Evolutionary conservation across 2,888 invertebrate species (phyloP).

Genomic region (Drosophila stalkeri): DNA sequence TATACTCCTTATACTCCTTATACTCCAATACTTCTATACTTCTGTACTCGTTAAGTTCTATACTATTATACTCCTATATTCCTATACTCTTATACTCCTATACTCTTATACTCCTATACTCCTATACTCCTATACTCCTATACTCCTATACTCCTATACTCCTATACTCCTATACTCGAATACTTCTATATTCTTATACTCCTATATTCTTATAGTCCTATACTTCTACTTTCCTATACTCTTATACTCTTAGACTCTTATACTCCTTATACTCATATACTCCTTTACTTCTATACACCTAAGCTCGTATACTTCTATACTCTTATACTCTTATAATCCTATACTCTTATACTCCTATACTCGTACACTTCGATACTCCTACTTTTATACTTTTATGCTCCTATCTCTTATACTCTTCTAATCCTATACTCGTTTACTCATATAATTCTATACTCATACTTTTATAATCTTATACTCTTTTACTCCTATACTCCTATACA

Average conservation of each 20-base stretch:
- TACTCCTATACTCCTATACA: neutral
- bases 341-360: neutral
- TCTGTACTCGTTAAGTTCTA: too few species aligned
- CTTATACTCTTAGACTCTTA: neutral
- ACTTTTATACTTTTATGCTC: neutral
- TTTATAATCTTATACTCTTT: too few species aligned
- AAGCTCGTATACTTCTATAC: neutral
- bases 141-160: neutral
- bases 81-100: neutral
- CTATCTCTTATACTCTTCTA: neutral
- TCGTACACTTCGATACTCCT: neutral
- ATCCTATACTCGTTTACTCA: neutral
- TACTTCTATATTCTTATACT: neutral
- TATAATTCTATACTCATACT: neutral
- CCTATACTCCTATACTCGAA: neutral
- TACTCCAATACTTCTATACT: neutral
- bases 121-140: neutral
- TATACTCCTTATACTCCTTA: neutral
- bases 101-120: neutral
- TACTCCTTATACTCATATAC: neutral
- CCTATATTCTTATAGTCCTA: neutral
- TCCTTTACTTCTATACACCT: neutral
- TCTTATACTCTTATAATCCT: neutral
- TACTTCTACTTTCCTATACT: neutral
- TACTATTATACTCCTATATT: neutral